Evolutionary conservation across 30 jellyfish, hydroid and myxozoan genomes (phyloP).

Genomic region (Aurelia coerulea): DNA sequence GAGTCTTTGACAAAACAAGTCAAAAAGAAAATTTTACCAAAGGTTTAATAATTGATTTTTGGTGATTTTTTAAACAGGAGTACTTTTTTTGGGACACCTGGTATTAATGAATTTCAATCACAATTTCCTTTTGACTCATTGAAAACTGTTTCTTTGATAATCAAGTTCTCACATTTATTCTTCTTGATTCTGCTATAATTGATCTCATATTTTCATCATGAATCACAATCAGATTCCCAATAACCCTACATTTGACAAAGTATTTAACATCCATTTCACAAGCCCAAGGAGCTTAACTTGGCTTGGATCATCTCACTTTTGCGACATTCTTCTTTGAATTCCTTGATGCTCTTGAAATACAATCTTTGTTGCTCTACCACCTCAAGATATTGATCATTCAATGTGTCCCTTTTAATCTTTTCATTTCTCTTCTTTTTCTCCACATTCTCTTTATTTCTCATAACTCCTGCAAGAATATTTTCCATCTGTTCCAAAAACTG

Average conservation of each 20-base stretch:
- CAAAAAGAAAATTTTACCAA: too few species aligned
- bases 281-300: conserved; percentile 54
- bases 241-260: background rate
- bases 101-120: background rate
- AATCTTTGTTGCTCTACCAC: conserved; percentile 84
- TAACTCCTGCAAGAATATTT: conserved; percentile 84
- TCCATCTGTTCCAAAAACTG: conserved; percentile 88
- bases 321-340: conserved; percentile 97
- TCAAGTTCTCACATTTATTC: background rate
- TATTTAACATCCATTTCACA: background rate
- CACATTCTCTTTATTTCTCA: conserved; percentile 69
- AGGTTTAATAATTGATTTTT: too few species aligned
- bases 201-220: background rate
- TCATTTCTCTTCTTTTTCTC: conserved; percentile 78
- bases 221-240: background rate
- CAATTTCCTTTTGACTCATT: background rate
- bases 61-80: too few species aligned
- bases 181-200: background rate
- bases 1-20: too few species aligned
- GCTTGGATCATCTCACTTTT: conserved; percentile 84
- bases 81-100: too few species aligned
- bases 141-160: background rate
- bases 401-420: conserved; percentile 75
- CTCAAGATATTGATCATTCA: conserved; percentile 72
- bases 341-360: conserved; percentile 81